phyloP scores from a whole-genome alignment of 2,888 invertebrate genomes.

The Pristionchus entomophagus region DNA sequence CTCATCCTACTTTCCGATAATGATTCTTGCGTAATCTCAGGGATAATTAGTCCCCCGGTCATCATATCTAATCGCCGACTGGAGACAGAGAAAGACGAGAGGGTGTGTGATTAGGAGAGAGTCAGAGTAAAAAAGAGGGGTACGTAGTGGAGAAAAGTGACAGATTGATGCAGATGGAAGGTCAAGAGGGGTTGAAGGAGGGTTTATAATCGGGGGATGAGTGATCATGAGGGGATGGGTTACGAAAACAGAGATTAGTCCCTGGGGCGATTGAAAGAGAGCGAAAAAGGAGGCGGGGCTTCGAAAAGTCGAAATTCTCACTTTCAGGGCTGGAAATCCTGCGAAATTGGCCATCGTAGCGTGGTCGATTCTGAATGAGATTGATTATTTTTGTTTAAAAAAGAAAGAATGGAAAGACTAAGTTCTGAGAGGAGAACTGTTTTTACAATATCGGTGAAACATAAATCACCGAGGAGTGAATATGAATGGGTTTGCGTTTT shows the following conservation, averaged over 20 bases:
- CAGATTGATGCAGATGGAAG: not conserved
- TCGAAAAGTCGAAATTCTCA: not conserved
- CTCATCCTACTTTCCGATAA: not conserved
- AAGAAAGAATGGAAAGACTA: too few relatives aligned
- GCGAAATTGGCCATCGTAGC: constrained; percentile 45
- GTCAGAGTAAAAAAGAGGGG: not conserved
- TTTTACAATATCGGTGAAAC: too few relatives aligned
- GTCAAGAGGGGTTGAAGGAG: constrained; percentile 17
- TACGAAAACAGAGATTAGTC: constrained; percentile 40
- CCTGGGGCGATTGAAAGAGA: not conserved
- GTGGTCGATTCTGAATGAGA: constrained; percentile 17
- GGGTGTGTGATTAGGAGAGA: not conserved
- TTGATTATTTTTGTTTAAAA: not conserved
- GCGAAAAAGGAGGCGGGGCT: not conserved
- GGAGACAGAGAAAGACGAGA: not conserved
- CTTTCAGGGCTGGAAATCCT: constrained; percentile 36
- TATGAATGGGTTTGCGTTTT: too few relatives aligned
- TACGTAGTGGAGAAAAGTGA: not conserved
- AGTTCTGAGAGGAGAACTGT: too few relatives aligned
- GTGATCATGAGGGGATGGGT: constrained; percentile 2
- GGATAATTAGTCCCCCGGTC: constrained; percentile 15
- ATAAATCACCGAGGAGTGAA: too few relatives aligned
- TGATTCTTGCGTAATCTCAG: not conserved
- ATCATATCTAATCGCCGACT: not conserved
- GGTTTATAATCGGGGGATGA: not conserved